phyloP scores from a whole-genome alignment of 2,113 vertebrate genomes.

The Litocranius walleri region DNA sequence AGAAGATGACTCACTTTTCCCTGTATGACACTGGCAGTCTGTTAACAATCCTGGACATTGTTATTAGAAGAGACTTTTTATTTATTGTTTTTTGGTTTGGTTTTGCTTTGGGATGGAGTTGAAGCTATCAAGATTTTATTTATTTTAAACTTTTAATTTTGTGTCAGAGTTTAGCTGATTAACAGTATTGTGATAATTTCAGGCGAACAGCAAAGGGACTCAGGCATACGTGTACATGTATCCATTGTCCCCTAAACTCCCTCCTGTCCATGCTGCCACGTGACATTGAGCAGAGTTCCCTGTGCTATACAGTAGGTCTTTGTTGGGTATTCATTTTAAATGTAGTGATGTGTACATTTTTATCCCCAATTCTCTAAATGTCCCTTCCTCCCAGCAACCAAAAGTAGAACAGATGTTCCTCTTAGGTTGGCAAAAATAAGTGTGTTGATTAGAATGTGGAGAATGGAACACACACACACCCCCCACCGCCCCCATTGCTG shows the following conservation, averaged over 20 bases:
- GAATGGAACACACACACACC: background rate
- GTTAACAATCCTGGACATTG: accelerated
- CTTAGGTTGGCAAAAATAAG: background rate
- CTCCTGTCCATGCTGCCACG: background rate
- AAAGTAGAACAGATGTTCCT: background rate
- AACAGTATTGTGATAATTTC: background rate
- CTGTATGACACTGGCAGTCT: background rate
- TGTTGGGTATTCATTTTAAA: background rate
- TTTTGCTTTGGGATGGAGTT: background rate
- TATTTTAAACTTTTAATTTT: background rate
- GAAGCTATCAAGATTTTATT: background rate
- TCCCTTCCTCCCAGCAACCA: background rate
- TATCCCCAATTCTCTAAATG: background rate
- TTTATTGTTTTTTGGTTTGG: background rate
- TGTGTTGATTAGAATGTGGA: background rate
- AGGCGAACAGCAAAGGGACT: background rate
- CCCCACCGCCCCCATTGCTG: accelerated
- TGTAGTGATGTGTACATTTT: background rate
- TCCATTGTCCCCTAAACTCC: background rate
- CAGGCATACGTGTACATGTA: background rate
- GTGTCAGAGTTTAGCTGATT: background rate
- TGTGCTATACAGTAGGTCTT: background rate
- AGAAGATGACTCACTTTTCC: background rate
- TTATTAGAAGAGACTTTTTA: background rate
- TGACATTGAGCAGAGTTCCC: background rate